Percentiles rank a stretch among this genome's conserved stretches.
These are phyloP conservation scores for Datnioides undecimradiatus DNA, from an alignment of 2,113 vertebrate genomes.

Conservation along the genomic window DNA sequence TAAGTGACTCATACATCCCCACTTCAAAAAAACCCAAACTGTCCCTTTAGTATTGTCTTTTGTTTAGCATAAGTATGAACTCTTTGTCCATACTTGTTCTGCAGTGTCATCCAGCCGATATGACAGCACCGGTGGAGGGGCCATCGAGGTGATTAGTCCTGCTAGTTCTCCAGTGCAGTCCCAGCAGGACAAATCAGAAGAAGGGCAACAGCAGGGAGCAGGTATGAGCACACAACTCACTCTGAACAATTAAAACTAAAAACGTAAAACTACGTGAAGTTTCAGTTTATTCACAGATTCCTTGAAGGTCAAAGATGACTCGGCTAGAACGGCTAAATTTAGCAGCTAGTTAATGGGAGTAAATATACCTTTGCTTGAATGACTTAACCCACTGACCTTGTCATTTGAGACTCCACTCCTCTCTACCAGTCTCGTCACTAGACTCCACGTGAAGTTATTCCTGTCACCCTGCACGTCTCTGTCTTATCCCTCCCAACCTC, in stretches of 20 bases:
- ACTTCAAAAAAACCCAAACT: no score
- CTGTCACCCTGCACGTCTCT: conserved; percentile 26
- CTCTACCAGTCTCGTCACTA: conserved; percentile 30
- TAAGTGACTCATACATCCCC: no score
- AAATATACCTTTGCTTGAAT: conserved; percentile 35
- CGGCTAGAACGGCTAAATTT: conserved; percentile 31
- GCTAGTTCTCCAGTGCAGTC: conserved; percentile 91
- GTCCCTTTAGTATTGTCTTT: not conserved
- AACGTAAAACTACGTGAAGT: no score
- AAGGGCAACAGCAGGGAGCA: conserved; percentile 84
- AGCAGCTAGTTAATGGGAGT: conserved; percentile 26
- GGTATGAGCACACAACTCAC: conserved; percentile 78
- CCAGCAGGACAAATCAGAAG: conserved; percentile 87
- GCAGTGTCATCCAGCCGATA: conserved; percentile 94
- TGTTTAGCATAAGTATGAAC: not conserved
- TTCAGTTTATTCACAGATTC: not conserved
- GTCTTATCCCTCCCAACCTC: conserved; percentile 9
- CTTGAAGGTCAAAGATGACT: conserved; percentile 3
- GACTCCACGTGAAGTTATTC: conserved; percentile 42
- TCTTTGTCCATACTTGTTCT: conserved; percentile 43
- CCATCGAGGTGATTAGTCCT: conserved; percentile 98
- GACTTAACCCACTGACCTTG: conserved; percentile 56
- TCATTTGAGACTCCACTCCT: conserved; percentile 42
- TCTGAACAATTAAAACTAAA: no score
- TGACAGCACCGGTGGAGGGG: conserved; percentile 88